These are phyloP conservation scores for Campopleginae sp. DNA, from an alignment of 2,888 invertebrate species.

Conservation along the genomic window DNA sequence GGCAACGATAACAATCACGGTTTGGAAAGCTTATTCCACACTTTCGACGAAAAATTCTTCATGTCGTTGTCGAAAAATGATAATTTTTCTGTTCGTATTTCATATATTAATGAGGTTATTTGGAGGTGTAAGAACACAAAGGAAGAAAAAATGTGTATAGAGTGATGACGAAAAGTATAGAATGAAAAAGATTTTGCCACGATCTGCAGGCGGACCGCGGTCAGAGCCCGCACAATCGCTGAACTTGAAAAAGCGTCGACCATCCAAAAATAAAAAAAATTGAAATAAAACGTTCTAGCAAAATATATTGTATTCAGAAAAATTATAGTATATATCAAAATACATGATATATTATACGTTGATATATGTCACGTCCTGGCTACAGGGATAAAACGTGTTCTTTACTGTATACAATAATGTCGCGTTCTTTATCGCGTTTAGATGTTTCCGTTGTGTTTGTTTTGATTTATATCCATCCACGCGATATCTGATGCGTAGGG, in stretches of 20 bases:
- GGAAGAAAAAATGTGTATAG: conserved; percentile 33
- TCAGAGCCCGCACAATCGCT: conserved; percentile 63
- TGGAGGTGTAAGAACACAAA: conserved; percentile 24
- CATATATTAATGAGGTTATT: conserved; percentile 10
- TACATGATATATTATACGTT: conserved; percentile 44
- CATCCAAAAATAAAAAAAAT: conserved; percentile 40
- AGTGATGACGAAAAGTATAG: conserved; percentile 34
- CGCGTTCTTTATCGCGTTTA: conserved; percentile 9
- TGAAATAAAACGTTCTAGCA: conserved; percentile 48
- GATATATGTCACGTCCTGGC: conserved; percentile 50
- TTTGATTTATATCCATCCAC: conserved; percentile 1
- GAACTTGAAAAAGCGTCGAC: conserved; percentile 48
- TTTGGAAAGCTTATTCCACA: background rate
- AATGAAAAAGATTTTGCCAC: conserved; percentile 51
- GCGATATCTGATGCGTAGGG: conserved; percentile 2
- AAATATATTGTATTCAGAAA: conserved; percentile 40
- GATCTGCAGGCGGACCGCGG: conserved; percentile 71
- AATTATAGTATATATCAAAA: conserved; percentile 54
- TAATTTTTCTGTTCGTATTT: conserved; percentile 31
- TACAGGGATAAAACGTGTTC: conserved; percentile 37
- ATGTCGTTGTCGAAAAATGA: conserved; percentile 41
- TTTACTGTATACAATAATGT: conserved; percentile 52
- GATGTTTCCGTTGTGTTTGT: background rate
- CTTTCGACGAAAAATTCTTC: conserved; percentile 17
- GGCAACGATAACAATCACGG: conserved; percentile 17